A percentile compares a stretch with the other conserved stretches of the same genome.
phyloP scores from a whole-genome alignment of 2,113 vertebrate genomes.

The Vombatus ursinus region DNA sequence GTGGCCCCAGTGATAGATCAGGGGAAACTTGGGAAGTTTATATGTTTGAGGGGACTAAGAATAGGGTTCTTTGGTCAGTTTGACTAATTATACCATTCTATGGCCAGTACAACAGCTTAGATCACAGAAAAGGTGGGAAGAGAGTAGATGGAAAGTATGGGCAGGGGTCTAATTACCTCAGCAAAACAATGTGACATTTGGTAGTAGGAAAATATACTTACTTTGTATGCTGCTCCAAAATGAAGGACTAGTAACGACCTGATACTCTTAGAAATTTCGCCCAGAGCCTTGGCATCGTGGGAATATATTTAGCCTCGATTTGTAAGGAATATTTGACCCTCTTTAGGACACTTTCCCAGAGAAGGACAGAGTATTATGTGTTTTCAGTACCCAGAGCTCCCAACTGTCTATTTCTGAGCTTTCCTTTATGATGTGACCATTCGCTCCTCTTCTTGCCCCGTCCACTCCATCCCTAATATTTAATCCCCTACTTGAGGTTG shows the following conservation, averaged over 20 bases:
- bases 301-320: neutral
- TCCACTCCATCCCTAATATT: neutral
- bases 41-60: neutral
- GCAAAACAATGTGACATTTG: neutral
- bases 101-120: neutral
- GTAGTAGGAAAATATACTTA: neutral
- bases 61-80: neutral
- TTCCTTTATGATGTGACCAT: neutral
- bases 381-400: neutral
- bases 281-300: neutral
- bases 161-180: neutral
- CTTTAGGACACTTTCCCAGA: neutral
- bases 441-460: neutral
- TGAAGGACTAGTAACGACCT: neutral
- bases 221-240: neutral
- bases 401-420: neutral
- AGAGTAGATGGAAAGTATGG: neutral
- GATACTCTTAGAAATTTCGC: neutral
- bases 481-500: neutral
- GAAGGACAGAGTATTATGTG: neutral
- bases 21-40: neutral
- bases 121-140: neutral
- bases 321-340: neutral
- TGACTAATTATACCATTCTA: neutral
- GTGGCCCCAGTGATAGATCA: neutral